Percentiles rank a stretch among this genome's conserved stretches.
These are phyloP conservation scores for Sthenelais limicola DNA, from an alignment of 2,888 invertebrate genomes.

Conservation along the genomic window DNA sequence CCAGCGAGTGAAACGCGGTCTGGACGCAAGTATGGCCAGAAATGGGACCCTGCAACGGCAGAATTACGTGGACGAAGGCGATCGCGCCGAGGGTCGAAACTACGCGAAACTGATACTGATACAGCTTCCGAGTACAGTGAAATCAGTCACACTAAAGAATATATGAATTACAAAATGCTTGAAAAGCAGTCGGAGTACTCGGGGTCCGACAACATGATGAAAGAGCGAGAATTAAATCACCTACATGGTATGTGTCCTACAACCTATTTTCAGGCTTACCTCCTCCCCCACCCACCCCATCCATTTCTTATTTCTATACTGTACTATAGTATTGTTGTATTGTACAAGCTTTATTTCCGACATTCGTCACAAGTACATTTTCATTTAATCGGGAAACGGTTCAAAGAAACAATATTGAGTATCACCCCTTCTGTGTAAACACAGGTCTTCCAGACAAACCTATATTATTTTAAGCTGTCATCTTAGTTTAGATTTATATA, in stretches of 20 bases:
- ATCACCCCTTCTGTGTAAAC: no score
- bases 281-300: no score
- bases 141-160: not conserved
- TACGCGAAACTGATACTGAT: not conserved
- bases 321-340: no score
- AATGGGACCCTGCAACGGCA: slow-evolving; percentile 15
- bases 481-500: no score
- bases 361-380: no score
- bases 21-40: slow-evolving; percentile 12
- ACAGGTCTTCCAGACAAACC: no score
- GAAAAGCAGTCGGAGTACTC: slow-evolving; percentile 30
- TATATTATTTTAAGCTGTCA: no score
- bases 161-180: not conserved
- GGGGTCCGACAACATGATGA: not conserved
- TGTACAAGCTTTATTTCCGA: no score
- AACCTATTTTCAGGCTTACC: no score
- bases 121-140: slow-evolving; percentile 15
- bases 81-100: not conserved
- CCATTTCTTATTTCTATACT: no score
- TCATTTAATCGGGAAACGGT: no score
- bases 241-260: slow-evolving; percentile 24
- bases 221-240: slow-evolving; percentile 6
- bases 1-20: slow-evolving; percentile 26
- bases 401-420: no score
- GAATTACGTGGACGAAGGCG: not conserved